These are phyloP conservation scores for Parazoanthus darwini DNA, from an alignment of 92 coral and sea anemone species.

Conservation along the genomic window DNA sequence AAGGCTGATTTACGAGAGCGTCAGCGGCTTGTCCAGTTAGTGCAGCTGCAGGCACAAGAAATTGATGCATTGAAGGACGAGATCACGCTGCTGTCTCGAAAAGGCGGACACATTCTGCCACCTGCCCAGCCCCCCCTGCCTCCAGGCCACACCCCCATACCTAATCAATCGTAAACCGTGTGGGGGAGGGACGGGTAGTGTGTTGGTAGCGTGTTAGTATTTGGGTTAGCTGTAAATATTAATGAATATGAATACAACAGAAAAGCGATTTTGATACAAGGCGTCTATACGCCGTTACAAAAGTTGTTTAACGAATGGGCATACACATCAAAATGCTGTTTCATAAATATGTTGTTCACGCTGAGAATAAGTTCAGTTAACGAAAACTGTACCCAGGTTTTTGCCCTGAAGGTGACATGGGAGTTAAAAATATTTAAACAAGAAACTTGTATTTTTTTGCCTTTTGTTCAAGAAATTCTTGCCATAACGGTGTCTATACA, in stretches of 20 bases:
- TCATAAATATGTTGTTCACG: background rate
- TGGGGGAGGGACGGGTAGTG: conserved; percentile 1
- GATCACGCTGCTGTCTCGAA: conserved; percentile 95
- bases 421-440: background rate
- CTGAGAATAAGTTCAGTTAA: background rate
- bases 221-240: background rate
- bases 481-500: background rate
- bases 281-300: background rate
- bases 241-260: background rate
- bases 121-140: conserved; percentile 99
- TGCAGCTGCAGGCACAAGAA: conserved; percentile 98
- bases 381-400: background rate
- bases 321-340: background rate
- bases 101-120: conserved; percentile 97
- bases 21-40: conserved; percentile 94
- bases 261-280: background rate
- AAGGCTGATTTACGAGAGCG: conserved; percentile 94
- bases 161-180: conserved; percentile 63
- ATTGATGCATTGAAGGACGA: conserved; percentile 99
- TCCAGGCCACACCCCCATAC: conserved; percentile 97
- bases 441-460: background rate
- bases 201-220: background rate
- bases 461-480: background rate
- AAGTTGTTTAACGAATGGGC: background rate
- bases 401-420: background rate